Percentiles rank a stretch among this genome's conserved stretches.
Evolutionary conservation across 30 jellyfish, hydroid and myxozoan species (phyloP).

Genomic region (Turritopsis rubra): DNA sequence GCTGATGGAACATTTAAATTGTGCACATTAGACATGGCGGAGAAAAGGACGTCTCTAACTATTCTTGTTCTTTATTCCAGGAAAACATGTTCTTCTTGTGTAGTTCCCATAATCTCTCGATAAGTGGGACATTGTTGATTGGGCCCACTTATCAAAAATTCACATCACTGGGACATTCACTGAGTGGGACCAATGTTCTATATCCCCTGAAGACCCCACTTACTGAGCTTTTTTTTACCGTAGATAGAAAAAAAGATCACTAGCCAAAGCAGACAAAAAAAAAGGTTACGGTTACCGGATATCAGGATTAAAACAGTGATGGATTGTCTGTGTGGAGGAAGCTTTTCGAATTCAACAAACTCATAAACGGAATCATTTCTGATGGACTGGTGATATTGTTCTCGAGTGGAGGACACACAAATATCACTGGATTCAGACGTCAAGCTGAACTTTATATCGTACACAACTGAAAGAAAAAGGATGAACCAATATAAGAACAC

Average conservation of each 20-base stretch:
- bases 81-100: no score
- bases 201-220: no score
- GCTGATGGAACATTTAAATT: no score
- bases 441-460: neutral
- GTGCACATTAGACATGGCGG: no score
- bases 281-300: conserved; percentile 33
- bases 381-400: neutral
- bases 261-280: neutral
- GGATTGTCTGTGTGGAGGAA: conserved; percentile 57
- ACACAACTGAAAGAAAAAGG: conserved; percentile 2
- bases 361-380: neutral
- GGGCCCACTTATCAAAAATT: no score
- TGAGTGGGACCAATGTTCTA: no score
- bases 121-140: no score
- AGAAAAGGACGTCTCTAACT: no score
- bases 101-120: no score
- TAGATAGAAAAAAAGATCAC: neutral
- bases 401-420: neutral
- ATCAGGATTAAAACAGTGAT: conserved; percentile 43
- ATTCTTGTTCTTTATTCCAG: no score
- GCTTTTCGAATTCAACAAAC: conserved; percentile 8
- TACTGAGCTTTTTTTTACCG: no score
- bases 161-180: no score
- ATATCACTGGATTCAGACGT: neutral
- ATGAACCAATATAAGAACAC: neutral